Percentiles rank a stretch among this genome's conserved stretches.
phyloP scores from a whole-genome alignment of 1,140 invertebrate genomes.

The Drosophila nigromelanica region DNA sequence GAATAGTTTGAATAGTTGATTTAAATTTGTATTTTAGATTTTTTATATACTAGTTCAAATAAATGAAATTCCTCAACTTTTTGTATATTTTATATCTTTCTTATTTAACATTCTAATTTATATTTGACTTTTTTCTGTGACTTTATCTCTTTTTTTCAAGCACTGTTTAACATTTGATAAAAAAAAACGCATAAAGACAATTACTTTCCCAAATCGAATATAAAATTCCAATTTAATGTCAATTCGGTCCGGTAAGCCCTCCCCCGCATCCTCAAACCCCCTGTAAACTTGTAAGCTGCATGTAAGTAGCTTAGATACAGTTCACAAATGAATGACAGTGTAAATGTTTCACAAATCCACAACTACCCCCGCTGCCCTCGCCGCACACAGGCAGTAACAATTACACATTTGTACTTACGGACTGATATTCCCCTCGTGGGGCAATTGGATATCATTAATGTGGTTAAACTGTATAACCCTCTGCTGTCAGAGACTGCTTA shows the following conservation, averaged over 20 bases:
- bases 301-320: conserved; percentile 48
- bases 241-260: background rate
- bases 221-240: conserved; percentile 4
- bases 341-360: conserved; percentile 66
- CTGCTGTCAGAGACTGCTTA: conserved; percentile 25
- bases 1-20: no score
- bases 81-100: no score
- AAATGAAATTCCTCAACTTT: no score
- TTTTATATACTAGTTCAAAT: no score
- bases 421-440: conserved; percentile 5
- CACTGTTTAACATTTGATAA: no score
- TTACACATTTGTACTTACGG: conserved; percentile 52
- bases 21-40: no score
- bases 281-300: conserved; percentile 3
- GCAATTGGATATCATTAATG: conserved; percentile 60
- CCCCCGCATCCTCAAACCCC: conserved; percentile 1
- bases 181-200: background rate
- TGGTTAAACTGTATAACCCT: conserved; percentile 62
- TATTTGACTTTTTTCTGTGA: no score
- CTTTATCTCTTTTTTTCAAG: no score
- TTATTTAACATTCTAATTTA: no score
- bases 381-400: conserved; percentile 38
- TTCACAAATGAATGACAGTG: conserved; percentile 53
- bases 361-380: background rate
- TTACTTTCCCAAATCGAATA: background rate